phyloP scores from a whole-genome alignment of 2,797 vertebrate genomes.

The Coregonus sp. region DNA sequence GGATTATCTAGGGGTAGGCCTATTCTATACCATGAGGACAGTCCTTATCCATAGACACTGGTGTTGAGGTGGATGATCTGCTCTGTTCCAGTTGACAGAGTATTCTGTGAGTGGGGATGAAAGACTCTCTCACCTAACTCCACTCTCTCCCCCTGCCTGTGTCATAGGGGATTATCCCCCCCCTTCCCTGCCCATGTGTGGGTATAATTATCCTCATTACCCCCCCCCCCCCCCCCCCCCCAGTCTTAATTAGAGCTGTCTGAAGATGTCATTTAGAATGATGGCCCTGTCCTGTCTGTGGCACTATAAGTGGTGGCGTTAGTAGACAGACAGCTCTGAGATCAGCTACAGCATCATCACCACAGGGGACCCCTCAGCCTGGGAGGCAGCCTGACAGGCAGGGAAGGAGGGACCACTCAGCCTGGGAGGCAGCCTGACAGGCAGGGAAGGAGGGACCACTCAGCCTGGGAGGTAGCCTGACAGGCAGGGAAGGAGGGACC shows the following conservation, averaged over 20 bases:
- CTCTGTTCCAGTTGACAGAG: conserved; percentile 5
- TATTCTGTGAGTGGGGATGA: neutral
- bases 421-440: too few relatives aligned
- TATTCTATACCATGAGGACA: neutral
- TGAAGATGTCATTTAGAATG: conserved; percentile 72
- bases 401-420: too few relatives aligned
- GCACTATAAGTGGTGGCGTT: conserved; percentile 51
- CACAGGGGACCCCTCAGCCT: neutral
- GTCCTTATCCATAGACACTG: neutral
- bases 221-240: conserved; percentile 53
- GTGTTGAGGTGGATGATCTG: conserved; percentile 11
- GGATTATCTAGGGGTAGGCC: neutral
- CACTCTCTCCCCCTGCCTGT: conserved; percentile 28
- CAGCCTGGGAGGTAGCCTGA: too few relatives aligned
- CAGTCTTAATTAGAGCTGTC: conserved; percentile 72
- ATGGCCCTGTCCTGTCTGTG: conserved; percentile 30
- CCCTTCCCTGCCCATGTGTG: too few relatives aligned
- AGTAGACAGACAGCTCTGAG: conserved; percentile 35
- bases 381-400: too few relatives aligned
- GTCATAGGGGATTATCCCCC: too few relatives aligned
- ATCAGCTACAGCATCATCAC: conserved; percentile 34
- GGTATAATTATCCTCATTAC: conserved; percentile 67
- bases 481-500: too few relatives aligned
- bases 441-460: too few relatives aligned
- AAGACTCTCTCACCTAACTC: conserved; percentile 8